Conservation (phyloP, 2,113 vertebrate genomes). For the Microcebus lehilahytsara region DNA sequence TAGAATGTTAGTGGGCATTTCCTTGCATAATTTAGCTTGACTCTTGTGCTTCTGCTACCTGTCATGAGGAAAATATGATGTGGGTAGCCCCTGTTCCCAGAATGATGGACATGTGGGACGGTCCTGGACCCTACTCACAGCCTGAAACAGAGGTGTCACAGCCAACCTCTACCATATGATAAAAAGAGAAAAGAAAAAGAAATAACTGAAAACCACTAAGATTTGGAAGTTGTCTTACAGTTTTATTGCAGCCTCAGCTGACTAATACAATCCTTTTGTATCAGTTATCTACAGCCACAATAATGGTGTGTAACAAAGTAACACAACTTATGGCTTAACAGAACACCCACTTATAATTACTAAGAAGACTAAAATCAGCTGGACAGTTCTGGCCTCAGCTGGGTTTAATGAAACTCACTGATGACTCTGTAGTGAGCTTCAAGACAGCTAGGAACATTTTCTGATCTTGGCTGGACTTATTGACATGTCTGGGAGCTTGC, state of each 20-base stretch:
- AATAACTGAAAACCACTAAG: not conserved
- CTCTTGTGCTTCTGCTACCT: not conserved
- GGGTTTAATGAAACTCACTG: not conserved
- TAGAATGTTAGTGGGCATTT: not conserved
- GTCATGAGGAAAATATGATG: not conserved
- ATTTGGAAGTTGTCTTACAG: not conserved
- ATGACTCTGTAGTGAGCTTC: too few species aligned
- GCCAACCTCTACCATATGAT: not conserved
- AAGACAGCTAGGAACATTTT: too few species aligned
- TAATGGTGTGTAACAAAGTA: not conserved
- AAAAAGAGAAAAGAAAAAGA: not conserved
- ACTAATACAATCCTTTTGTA: not conserved
- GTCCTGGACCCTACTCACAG: not conserved
- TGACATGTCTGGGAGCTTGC: not conserved
- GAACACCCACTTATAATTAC: not conserved
- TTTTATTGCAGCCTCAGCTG: not conserved
- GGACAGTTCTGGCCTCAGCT: not conserved
- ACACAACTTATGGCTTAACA: not conserved
- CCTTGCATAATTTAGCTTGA: not conserved
- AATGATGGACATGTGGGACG: not conserved
- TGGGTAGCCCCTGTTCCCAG: not conserved
- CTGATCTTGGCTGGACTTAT: not conserved
- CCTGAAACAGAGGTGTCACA: not conserved
- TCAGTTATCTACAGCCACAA: not conserved
- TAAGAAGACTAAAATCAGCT: not conserved